These are phyloP conservation scores for Bovichtus variegatus DNA, from an alignment of 2,797 vertebrate genomes.

Conservation along the genomic window DNA sequence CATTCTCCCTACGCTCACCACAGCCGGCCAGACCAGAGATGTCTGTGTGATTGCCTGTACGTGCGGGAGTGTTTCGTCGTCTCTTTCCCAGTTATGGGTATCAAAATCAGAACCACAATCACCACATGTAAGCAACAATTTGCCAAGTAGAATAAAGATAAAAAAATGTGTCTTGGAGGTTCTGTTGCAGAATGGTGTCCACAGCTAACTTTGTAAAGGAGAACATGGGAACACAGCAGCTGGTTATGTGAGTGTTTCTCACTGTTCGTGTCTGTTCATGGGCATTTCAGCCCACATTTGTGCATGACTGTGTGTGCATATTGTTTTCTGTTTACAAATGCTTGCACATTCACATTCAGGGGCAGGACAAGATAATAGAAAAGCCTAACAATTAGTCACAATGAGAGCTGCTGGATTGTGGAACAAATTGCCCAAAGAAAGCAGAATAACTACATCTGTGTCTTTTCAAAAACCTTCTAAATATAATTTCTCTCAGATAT, in stretches of 20 bases:
- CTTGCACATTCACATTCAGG: conserved; percentile 19
- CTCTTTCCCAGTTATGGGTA: conserved; percentile 26
- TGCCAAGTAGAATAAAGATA: conserved; percentile 57
- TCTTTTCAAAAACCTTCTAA: conserved; percentile 21
- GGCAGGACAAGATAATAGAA: conserved; percentile 38
- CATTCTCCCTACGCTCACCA: conserved; percentile 66
- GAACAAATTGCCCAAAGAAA: conserved; percentile 35
- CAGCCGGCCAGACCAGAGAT: conserved; percentile 51
- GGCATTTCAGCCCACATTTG: conserved; percentile 14
- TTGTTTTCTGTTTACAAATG: conserved; percentile 37
- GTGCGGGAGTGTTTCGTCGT: conserved; percentile 22
- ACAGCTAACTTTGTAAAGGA: conserved; percentile 28
- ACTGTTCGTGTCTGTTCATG: conserved; percentile 11
- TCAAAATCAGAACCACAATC: conserved; percentile 51
- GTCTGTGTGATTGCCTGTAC: conserved; percentile 44
- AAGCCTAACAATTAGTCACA: conserved; percentile 46
- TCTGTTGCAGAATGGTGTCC: conserved; percentile 22
- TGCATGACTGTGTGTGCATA: conserved; percentile 12
- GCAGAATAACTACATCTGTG: conserved; percentile 26
- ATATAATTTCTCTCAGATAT: conserved; percentile 8
- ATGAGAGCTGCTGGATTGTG: conserved; percentile 25
- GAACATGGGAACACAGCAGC: conserved; percentile 15
- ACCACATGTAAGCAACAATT: conserved; percentile 17
- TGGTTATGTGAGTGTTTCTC: background rate
- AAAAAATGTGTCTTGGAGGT: conserved; percentile 50